Evolutionary conservation across 1,140 invertebrate species (phyloP), one percentile per base, ranked within the genome.

Genomic region (Drosophila insularis): DNA sequence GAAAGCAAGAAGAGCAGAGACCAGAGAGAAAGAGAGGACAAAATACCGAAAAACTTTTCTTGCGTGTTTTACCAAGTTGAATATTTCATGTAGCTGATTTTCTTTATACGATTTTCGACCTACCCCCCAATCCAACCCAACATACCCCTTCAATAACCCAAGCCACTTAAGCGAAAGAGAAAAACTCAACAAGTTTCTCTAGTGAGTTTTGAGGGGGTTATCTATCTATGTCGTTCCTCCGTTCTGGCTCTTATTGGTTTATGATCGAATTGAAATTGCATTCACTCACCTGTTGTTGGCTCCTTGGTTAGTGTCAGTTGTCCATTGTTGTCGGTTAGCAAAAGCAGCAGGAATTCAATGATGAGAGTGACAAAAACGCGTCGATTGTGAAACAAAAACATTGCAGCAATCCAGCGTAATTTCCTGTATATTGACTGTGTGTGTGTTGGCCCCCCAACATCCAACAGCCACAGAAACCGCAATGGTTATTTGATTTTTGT

Each of bases 321-420:
- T 74, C 82, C 82, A 87, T 87, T 89, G 67, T 87, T 69, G 69
- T 87, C 63, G 76, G 54, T 82, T 69, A 87, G 70, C 85, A 87
- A 69, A 58, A 86, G 84, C 82, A 87, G 80, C 70, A 87, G 80
- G 40, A 87, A 77, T 75, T 89, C 84, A 80, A 84, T 89, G 67
- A 89, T 61, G 68, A 82, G 66, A 80, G 89, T 87, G 68, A 78
- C 76, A 65, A 87, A 80, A 61, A 71, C 64, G 69, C 80, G 73
- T 82, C 68, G 84, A 84, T 89, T 82, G 80, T 82, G 68, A 89
- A 87, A 80, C 84, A 89, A 87, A 87, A 82, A 89, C 82, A 87
- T 87, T 82, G 82, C 82, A 58, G 32, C 43, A 85, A 86, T 86
- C 82, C 61, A 53, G 64, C 81, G 74, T 75, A 68, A 55, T 55